A percentile compares a stretch with the other conserved stretches of the same genome.
Conservation (phyloP, 1,140 invertebrate genomes). For the Cydia fagiglandana region DNA sequence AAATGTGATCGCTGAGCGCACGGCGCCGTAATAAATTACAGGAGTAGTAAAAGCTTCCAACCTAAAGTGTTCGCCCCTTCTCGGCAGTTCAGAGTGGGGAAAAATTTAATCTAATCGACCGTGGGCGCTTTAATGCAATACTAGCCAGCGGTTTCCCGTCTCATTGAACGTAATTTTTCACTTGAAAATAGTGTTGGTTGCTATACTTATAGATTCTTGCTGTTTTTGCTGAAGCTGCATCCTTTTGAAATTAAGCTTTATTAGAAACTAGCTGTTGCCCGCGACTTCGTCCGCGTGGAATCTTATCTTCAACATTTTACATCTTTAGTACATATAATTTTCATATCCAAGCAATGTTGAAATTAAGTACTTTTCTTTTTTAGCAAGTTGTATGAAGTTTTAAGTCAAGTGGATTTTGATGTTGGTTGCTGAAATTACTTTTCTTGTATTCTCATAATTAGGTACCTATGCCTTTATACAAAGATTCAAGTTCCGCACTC, state of each 20-base stretch:
- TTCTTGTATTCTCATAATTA: no score
- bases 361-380: no score
- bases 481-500: no score
- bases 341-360: no score
- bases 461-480: no score
- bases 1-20: conserved; percentile 42
- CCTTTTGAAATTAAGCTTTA: neutral
- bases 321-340: no score
- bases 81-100: conserved; percentile 39
- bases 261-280: no score
- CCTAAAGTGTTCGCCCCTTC: conserved; percentile 34
- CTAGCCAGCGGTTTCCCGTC: conserved; percentile 2
- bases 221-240: neutral
- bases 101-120: conserved; percentile 35
- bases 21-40: conserved; percentile 54
- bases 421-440: no score
- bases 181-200: neutral
- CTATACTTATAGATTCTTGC: neutral
- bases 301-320: no score
- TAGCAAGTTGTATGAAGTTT: no score
- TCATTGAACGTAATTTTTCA: conserved; percentile 2
- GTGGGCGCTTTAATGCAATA: conserved; percentile 23
- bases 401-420: no score
- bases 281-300: no score
- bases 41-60: conserved; percentile 50